These are phyloP conservation scores for Thunnus maccoyii DNA, from an alignment of 2,113 vertebrate genomes.

Conservation along the genomic window DNA sequence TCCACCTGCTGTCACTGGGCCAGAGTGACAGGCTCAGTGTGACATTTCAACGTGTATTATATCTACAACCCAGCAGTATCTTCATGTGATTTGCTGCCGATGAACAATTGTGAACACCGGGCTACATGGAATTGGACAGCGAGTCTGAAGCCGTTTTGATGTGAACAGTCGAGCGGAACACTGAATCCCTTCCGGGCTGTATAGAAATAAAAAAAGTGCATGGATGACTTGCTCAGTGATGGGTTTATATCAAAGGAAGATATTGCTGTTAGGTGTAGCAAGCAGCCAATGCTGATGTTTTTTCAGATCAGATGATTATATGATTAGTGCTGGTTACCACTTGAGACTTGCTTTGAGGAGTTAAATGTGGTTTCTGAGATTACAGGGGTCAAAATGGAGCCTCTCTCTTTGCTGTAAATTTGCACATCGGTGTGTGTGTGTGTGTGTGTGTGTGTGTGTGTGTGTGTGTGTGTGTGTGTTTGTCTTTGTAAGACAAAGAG, in stretches of 20 bases:
- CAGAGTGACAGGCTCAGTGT: conserved; percentile 50
- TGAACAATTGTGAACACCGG: conserved; percentile 38
- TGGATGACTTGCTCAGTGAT: conserved; percentile 53
- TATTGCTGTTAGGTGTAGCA: conserved; percentile 45
- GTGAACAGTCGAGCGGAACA: conserved; percentile 55
- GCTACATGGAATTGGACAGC: conserved; percentile 25
- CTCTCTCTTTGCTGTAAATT: conserved; percentile 17
- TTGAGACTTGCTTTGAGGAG: conserved; percentile 57
- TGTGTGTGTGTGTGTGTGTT: conserved; percentile 2
- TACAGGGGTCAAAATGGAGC: conserved; percentile 29
- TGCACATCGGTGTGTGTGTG: not conserved
- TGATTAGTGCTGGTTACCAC: conserved; percentile 49
- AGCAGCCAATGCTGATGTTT: conserved; percentile 38
- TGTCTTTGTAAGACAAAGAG: conserved; percentile 34
- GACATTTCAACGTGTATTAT: conserved; percentile 64
- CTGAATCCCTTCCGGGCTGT: conserved; percentile 60
- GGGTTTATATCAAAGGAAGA: conserved; percentile 65
- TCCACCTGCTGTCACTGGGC: conserved; percentile 44
- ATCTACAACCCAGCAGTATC: conserved; percentile 44
- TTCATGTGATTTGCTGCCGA: conserved; percentile 34
- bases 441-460: conserved; percentile 36
- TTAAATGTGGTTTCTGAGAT: conserved; percentile 52
- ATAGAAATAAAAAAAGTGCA: conserved; percentile 46
- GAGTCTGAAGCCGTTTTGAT: conserved; percentile 40
- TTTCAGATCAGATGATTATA: conserved; percentile 45